These are phyloP conservation scores for Galleria mellonella DNA, from an alignment of 1,140 invertebrate species.

Conservation along the genomic window DNA sequence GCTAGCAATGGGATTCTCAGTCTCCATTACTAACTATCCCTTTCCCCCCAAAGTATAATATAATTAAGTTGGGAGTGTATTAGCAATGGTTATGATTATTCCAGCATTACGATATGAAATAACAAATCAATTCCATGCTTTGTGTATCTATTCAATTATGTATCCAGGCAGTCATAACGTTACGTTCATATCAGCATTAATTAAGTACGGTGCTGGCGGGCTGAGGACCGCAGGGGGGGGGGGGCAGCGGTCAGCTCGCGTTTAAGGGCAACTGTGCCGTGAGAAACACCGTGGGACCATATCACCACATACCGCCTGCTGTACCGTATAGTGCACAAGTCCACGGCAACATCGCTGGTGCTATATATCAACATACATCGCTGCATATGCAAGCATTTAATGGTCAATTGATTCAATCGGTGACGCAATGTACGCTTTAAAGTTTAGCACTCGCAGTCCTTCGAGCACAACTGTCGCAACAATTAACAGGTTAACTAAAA, in stretches of 20 bases:
- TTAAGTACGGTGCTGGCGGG: slow-evolving; percentile 15
- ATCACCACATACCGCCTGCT: slow-evolving; percentile 5
- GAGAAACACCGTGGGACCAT: slow-evolving; percentile 31
- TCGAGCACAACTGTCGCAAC: too few relatives aligned
- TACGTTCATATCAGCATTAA: slow-evolving; percentile 8
- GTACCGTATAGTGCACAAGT: too few relatives aligned
- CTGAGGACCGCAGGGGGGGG: slow-evolving; percentile 2
- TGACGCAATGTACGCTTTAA: too few relatives aligned
- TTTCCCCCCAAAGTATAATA: too few relatives aligned
- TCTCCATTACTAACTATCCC: too few relatives aligned
- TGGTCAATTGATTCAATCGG: too few relatives aligned
- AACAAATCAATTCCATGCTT: slow-evolving; percentile 1
- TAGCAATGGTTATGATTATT: too few relatives aligned
- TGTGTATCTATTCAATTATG: slow-evolving; percentile 8
- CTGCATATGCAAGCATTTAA: background rate
- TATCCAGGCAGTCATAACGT: slow-evolving; percentile 3
- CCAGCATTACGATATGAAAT: too few relatives aligned
- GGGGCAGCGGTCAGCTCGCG: slow-evolving; percentile 10
- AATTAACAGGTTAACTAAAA: too few relatives aligned
- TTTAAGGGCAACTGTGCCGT: slow-evolving; percentile 45
- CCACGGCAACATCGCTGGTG: background rate
- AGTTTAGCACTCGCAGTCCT: too few relatives aligned
- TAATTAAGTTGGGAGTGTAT: too few relatives aligned
- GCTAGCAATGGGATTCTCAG: too few relatives aligned
- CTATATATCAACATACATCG: background rate